Base-by-base conservation (phyloP, 1,140 invertebrate species). In the Pseudobourletiella spinata region DNA sequence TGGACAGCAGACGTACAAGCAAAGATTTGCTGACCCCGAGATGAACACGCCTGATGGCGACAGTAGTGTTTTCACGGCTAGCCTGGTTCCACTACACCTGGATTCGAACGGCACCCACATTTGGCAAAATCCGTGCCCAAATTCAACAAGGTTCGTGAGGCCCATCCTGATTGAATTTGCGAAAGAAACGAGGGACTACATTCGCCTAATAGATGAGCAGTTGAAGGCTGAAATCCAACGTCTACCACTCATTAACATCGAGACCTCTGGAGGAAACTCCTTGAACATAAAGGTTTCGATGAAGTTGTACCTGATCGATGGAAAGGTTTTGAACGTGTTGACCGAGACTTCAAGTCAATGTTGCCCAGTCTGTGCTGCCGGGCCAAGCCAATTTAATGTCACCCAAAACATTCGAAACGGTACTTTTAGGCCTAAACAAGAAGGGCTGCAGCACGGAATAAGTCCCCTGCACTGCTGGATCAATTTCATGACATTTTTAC, bases 401-500 rank as follows among this genome's bases (percentile, higher is more conserved):
- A 20, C 42, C 15, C 6, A 26, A 54, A 24, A 54, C 11, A 3
- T 29, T 4, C 6, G 25, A 8, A 30, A 30, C 42, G 44, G 22
- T 8, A 20, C 18, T 6, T 48, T 48, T 48, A 22, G 4, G 8
- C 6, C 44, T 32, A 18, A 30, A 35, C 3, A 56, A 4, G 54
- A 56, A 15, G 11, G 3, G 32, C 20, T 56, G 14, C 18, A n/a
- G 15, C 29, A 56, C 24, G 54, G 54, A 8, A n/a, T 56, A 3
- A 32, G 26, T 35, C 54, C 54, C 14, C 42, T 56, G 29, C 54
- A 56, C 30, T 3, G 4, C 20, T 56, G 54, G 54, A 54, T 54
- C 30, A 18, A 28, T 15, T 54, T 18, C 26, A 26, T 24, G 14
- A 28, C 18, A 26, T 54, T 54, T 18, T 54, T 3, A 3, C 18